Percentiles rank a stretch among this genome's conserved stretches.
These are phyloP conservation scores for Drosophila suboccidentalis DNA, from an alignment of 2,888 invertebrate species.

Conservation along the genomic window DNA sequence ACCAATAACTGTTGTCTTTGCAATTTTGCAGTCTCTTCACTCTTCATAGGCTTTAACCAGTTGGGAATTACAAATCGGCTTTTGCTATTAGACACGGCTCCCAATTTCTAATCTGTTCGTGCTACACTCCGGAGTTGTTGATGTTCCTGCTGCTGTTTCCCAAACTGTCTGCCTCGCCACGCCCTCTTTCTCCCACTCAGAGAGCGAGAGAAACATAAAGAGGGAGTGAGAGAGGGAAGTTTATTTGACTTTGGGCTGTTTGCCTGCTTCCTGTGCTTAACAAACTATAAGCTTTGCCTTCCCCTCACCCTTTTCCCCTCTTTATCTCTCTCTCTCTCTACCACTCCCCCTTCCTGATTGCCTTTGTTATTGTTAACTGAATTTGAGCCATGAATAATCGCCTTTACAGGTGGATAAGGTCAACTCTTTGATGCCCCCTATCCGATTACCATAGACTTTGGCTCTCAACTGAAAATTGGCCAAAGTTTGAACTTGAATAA, in stretches of 20 bases:
- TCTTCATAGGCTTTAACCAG: background rate
- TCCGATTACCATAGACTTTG: constrained; percentile 1
- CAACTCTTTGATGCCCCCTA: constrained; percentile 17
- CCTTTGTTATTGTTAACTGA: constrained; percentile 30
- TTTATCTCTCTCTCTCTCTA: background rate
- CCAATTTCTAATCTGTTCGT: constrained; percentile 12
- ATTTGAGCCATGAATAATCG: constrained; percentile 32
- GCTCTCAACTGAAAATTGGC: constrained; percentile 15
- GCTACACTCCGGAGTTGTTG: constrained; percentile 13
- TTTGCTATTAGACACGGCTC: background rate
- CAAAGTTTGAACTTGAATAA: constrained; percentile 31
- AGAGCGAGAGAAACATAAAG: too few relatives aligned
- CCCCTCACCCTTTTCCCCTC: background rate
- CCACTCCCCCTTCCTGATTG: too few relatives aligned
- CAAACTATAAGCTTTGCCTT: constrained; percentile 2
- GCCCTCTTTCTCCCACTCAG: too few relatives aligned
- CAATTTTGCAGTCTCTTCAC: background rate
- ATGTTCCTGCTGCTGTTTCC: background rate
- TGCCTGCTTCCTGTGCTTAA: constrained; percentile 19
- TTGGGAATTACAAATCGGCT: constrained; percentile 3
- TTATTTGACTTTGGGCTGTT: constrained; percentile 51
- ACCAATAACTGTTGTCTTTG: too few relatives aligned
- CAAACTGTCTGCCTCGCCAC: background rate
- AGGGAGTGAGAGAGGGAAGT: background rate
- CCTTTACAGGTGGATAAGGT: constrained; percentile 22